phyloP scores from a whole-genome alignment of 1,140 invertebrate species.

The Diachasmimorpha longicaudata region DNA sequence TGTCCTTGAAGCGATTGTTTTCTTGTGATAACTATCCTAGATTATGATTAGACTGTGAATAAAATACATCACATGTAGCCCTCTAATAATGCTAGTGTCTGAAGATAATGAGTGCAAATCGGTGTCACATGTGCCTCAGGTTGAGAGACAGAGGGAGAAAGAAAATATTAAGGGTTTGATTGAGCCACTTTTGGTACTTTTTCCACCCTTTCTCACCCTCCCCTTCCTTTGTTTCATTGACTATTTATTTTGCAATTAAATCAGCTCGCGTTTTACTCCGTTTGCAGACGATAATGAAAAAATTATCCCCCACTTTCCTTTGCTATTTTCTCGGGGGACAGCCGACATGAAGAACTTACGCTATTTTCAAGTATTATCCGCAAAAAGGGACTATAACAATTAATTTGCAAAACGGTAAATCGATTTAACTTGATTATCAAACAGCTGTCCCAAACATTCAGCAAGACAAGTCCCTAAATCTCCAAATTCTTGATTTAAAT shows the following conservation, averaged over 20 bases:
- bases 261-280: not conserved
- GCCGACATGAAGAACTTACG: too few species aligned
- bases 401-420: too few species aligned
- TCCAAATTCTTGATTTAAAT: too few species aligned
- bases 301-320: not conserved
- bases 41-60: too few species aligned
- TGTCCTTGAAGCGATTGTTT: too few species aligned
- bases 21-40: too few species aligned
- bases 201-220: slow-evolving; percentile 9
- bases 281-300: not conserved
- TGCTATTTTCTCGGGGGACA: not conserved
- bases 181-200: not conserved
- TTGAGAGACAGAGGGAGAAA: not conserved
- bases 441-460: too few species aligned
- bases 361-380: too few species aligned
- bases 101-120: slow-evolving; percentile 55
- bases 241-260: not conserved
- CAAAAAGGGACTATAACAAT: too few species aligned
- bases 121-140: slow-evolving; percentile 28
- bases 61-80: not conserved
- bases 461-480: too few species aligned
- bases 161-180: slow-evolving; percentile 4
- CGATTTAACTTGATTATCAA: too few species aligned
- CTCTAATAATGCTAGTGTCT: slow-evolving; percentile 44
- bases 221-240: slow-evolving; percentile 11